Evolutionary conservation across 92 coral and sea anemone species (phyloP).

Genomic region (Porites rus): DNA sequence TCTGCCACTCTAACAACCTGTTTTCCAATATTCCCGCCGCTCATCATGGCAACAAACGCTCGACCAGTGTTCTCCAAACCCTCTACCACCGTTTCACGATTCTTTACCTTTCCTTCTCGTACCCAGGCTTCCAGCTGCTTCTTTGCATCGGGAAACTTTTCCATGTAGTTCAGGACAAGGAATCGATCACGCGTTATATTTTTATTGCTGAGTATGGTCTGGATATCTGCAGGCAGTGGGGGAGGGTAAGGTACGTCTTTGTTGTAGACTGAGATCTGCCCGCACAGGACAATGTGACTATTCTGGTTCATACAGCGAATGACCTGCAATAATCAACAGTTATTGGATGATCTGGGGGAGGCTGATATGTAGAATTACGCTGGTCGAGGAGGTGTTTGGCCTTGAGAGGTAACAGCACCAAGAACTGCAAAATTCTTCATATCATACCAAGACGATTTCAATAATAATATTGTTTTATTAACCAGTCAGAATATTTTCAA

Average conservation of each 20-base stretch:
- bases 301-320: slow-evolving; percentile 84
- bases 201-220: slow-evolving; percentile 51
- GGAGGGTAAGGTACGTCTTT: slow-evolving; percentile 80
- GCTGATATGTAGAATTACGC: no score
- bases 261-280: slow-evolving; percentile 92
- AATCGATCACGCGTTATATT: slow-evolving; percentile 84
- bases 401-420: no score
- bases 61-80: slow-evolving; percentile 88
- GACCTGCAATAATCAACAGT: slow-evolving; percentile 52
- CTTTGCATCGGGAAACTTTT: slow-evolving; percentile 67
- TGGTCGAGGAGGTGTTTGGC: no score
- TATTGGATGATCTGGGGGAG: background rate
- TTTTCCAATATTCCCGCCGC: slow-evolving; percentile 89
- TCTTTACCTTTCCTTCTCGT: slow-evolving; percentile 79
- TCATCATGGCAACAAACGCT: slow-evolving; percentile 93
- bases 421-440: no score
- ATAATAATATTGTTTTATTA: no score
- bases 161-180: slow-evolving; percentile 57
- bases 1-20: slow-evolving; percentile 79
- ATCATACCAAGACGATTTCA: no score
- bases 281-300: slow-evolving; percentile 85
- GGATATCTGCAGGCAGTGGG: slow-evolving; percentile 75
- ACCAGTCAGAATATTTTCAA: no score
- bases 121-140: slow-evolving; percentile 82
- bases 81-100: slow-evolving; percentile 82